phyloP scores from a whole-genome alignment of 2,888 invertebrate species.

The Cerastis rubricosa region DNA sequence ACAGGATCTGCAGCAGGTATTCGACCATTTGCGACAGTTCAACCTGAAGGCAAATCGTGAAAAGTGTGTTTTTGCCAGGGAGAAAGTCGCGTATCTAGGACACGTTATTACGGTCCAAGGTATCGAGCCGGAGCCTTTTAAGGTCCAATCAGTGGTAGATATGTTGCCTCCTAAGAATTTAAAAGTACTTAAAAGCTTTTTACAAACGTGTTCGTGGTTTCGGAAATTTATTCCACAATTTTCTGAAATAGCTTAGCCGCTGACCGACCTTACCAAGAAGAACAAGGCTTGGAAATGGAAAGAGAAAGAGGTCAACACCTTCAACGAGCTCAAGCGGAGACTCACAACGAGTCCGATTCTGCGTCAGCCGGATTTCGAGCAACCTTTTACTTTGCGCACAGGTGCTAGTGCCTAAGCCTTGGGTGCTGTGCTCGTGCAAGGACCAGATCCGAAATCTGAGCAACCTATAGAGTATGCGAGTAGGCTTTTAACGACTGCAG shows the following conservation, averaged over 20 bases:
- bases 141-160: slow-evolving; percentile 17
- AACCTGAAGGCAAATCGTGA: too few relatives aligned
- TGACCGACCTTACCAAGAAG: slow-evolving; percentile 13
- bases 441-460: background rate
- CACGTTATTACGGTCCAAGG: slow-evolving; percentile 8
- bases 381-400: slow-evolving; percentile 10
- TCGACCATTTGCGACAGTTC: too few relatives aligned
- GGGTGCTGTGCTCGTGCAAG: background rate
- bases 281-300: slow-evolving; percentile 11
- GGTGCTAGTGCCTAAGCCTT: slow-evolving; percentile 2
- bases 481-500: too few relatives aligned
- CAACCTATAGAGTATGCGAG: background rate
- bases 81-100: too few relatives aligned
- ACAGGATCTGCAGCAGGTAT: too few relatives aligned
- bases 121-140: slow-evolving; percentile 14
- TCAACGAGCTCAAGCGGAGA: slow-evolving; percentile 10
- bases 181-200: slow-evolving; percentile 9
- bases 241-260: slow-evolving; percentile 6
- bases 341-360: slow-evolving; percentile 16
- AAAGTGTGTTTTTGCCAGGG: too few relatives aligned
- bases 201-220: slow-evolving; percentile 10
- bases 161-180: slow-evolving; percentile 3
- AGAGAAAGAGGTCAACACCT: background rate
- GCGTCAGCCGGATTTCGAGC: slow-evolving; percentile 20
- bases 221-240: slow-evolving; percentile 12